Conservation (phyloP, 2,888 invertebrate species). For the Nymphalis urticae region DNA sequence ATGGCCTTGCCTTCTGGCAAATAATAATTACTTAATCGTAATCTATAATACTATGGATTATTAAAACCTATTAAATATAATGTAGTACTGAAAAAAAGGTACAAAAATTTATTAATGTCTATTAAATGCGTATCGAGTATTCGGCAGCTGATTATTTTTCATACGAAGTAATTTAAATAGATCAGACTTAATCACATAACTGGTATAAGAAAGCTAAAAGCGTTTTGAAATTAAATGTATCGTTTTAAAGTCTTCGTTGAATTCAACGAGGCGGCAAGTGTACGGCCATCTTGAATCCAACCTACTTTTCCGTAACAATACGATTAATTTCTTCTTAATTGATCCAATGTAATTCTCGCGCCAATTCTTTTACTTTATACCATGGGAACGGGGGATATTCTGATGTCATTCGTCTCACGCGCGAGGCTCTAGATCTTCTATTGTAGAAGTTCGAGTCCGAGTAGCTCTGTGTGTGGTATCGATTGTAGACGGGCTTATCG, state of each 20-base stretch:
- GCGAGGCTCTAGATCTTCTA: slow-evolving; percentile 67
- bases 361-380: slow-evolving; percentile 87
- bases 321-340: slow-evolving; percentile 46
- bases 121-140: slow-evolving; percentile 38
- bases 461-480: slow-evolving; percentile 70
- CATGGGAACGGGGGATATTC: slow-evolving; percentile 87
- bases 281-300: slow-evolving; percentile 70
- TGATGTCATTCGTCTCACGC: slow-evolving; percentile 65
- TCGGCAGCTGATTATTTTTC: slow-evolving; percentile 47
- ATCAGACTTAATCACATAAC: slow-evolving; percentile 46
- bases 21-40: slow-evolving; percentile 40
- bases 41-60: slow-evolving; percentile 37
- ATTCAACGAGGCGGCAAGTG: slow-evolving; percentile 65
- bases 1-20: slow-evolving; percentile 64
- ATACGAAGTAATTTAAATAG: slow-evolving; percentile 50
- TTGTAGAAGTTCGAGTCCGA: slow-evolving; percentile 69
- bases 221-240: slow-evolving; percentile 53
- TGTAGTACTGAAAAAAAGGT: slow-evolving; percentile 28
- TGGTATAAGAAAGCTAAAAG: slow-evolving; percentile 54
- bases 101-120: slow-evolving; percentile 30
- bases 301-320: slow-evolving; percentile 61
- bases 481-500: slow-evolving; percentile 73
- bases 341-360: slow-evolving; percentile 86
- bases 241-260: slow-evolving; percentile 57
- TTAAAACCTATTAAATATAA: slow-evolving; percentile 32